Base-by-base conservation (phyloP, 1,140 invertebrate species). In the Zaprionus nigranus region DNA sequence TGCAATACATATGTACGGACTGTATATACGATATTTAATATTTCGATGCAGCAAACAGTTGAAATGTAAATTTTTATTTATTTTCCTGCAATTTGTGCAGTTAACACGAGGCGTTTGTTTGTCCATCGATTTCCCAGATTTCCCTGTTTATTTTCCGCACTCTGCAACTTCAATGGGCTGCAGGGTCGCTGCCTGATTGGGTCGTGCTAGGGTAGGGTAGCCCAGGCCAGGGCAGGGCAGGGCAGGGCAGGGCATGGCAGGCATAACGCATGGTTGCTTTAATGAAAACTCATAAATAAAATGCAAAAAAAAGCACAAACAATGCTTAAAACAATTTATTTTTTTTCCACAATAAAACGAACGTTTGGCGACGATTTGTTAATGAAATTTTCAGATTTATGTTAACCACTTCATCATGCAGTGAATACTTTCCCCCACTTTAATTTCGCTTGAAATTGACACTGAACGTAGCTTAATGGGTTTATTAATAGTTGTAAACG, bases 271-370 rank as follows among this genome's bases (percentile, higher is more conserved):
- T 58, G 59, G 13, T 17, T 56, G 63, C 63, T 72, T 81, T 86
- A 86, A 86, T 86, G 82, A 85, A 85, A 84, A 79, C 77, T 67
- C 76, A 78, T 85, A 86, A 85, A 86, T 85, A 85, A 82, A 85
- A 62, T 59, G 38, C 60, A 66, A 62, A 65, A n/a, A 26, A 26
- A 7, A 3, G 15, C 26, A 26, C 53, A 43, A 51, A 28, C 38
- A 54, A 60, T 63, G 80, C 81, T 81, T 84, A 81, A 84, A 78
- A 78, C 63, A 84, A 84, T 84, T 84, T 84, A 84, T 84, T 74
- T 79, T 79, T 79, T 82, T 78, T 72, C 64, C 40, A 43, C 22
- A 72, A 26, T 17, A 49, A 57, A 80, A 69, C 60, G 61, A 61
- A 57, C 51, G 66, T 28, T 34, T 57, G 30, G 73, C 67, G 81